phyloP scores from a whole-genome alignment of 2,888 invertebrate species.

The Callyntrura sp. region DNA sequence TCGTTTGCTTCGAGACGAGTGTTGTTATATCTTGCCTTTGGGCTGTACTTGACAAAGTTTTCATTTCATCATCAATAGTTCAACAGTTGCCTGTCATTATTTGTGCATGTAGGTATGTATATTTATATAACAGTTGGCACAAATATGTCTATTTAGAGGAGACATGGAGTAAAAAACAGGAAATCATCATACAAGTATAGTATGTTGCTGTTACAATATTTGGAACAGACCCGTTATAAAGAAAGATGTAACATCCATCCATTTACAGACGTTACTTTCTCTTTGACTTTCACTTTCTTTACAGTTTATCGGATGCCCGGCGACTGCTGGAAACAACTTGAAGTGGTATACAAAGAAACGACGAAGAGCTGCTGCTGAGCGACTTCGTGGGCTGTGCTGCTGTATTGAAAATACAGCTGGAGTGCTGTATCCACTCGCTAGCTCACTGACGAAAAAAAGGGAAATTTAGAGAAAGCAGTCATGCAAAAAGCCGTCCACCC shows the following conservation, averaged over 20 bases:
- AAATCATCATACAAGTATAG: conserved; percentile 50
- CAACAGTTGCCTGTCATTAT: conserved; percentile 70
- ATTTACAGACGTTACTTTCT: conserved; percentile 36
- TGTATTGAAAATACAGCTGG: conserved; percentile 2
- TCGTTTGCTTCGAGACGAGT: conserved; percentile 34
- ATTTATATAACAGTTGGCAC: neutral
- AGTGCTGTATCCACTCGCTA: neutral
- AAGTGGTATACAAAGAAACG: conserved; percentile 49
- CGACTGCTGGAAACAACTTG: conserved; percentile 59
- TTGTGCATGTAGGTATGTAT: neutral
- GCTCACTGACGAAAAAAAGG: conserved; percentile 32
- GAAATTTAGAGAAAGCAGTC: conserved; percentile 62
- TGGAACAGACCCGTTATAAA: conserved; percentile 8
- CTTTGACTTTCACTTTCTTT: conserved; percentile 49
- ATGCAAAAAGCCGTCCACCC: conserved; percentile 71
- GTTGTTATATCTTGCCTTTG: conserved; percentile 5
- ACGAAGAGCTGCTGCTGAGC: conserved; percentile 45
- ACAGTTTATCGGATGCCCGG: conserved; percentile 25
- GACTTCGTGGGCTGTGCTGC: conserved; percentile 30
- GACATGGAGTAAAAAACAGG: conserved; percentile 20
- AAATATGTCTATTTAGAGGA: no score
- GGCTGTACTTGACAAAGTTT: conserved; percentile 21
- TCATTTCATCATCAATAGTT: conserved; percentile 55
- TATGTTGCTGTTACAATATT: neutral
- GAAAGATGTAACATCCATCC: conserved; percentile 49